Evolutionary conservation across 64 coral and sea anemone species (phyloP).

Genomic region (Astreopora myriophthalma): DNA sequence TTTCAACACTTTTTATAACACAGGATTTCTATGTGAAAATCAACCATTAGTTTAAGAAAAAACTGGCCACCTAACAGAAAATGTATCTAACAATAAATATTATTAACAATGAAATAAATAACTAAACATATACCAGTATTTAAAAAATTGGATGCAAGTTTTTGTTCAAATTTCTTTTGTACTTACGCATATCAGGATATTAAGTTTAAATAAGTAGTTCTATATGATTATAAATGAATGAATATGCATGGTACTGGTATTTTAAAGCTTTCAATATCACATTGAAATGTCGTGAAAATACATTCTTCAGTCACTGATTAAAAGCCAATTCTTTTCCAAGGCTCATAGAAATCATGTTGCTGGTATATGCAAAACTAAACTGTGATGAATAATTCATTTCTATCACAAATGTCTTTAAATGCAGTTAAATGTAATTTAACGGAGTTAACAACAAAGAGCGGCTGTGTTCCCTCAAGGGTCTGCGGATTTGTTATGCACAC

Average conservation of each 20-base stretch:
- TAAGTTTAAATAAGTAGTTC: neutral
- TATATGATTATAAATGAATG: neutral
- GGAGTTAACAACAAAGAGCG: too few species aligned
- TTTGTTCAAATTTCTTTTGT: neutral
- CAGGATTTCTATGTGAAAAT: too few species aligned
- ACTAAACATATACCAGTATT: neutral
- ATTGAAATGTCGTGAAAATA: neutral
- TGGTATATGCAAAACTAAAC: slow-evolving; percentile 7
- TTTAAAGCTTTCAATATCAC: neutral
- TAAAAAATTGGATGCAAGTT: neutral
- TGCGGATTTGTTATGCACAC: too few species aligned
- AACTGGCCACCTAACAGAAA: neutral
- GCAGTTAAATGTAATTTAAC: too few species aligned
- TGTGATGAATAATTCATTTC: neutral
- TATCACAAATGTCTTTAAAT: too few species aligned
- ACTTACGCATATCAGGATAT: slow-evolving; percentile 27
- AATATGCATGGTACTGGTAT: neutral
- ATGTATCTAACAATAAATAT: too few species aligned
- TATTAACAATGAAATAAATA: too few species aligned
- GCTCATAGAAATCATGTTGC: neutral
- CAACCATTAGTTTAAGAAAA: neutral
- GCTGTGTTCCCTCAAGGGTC: too few species aligned
- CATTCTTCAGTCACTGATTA: too few species aligned
- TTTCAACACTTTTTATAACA: too few species aligned
- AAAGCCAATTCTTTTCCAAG: neutral